A percentile compares a stretch with the other conserved stretches of the same genome.
Conservation (phyloP, 2,797 vertebrate species). For the Phrynocephalus vlangalii region DNA sequence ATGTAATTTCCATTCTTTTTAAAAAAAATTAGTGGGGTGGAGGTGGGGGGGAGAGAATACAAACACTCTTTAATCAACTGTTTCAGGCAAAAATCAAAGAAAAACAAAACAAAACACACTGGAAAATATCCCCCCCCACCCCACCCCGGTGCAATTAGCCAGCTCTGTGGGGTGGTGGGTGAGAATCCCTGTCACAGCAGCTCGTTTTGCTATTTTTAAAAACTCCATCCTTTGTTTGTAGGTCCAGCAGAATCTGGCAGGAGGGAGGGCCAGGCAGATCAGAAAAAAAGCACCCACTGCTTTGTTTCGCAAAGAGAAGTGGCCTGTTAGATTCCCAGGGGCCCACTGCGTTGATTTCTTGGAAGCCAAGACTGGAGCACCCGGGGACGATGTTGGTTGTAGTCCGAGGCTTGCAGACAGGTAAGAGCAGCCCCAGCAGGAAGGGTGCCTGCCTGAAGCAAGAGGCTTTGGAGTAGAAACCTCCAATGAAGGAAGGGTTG, state of each 20-base stretch:
- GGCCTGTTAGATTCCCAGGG: background rate
- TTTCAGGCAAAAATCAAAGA: too few species aligned
- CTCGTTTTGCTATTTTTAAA: conserved; percentile 54
- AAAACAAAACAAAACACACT: background rate
- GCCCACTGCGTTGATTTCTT: background rate
- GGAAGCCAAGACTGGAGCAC: too few species aligned
- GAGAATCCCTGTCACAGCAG: conserved; percentile 59
- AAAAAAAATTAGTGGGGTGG: conserved; percentile 17
- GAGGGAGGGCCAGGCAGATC: background rate
- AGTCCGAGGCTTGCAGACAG: too few species aligned
- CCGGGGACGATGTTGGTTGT: too few species aligned
- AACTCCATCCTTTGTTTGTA: conserved; percentile 62
- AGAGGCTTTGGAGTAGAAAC: too few species aligned
- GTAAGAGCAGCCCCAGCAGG: background rate
- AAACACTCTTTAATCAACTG: conserved; percentile 83
- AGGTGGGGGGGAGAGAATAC: conserved; percentile 44
- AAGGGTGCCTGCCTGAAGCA: too few species aligned
- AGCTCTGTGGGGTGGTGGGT: conserved; percentile 37
- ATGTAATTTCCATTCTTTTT: conserved; percentile 81
- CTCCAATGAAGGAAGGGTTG: too few species aligned
- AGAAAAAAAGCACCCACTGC: background rate
- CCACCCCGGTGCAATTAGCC: conserved; percentile 66
- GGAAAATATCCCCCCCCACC: conserved; percentile 79
- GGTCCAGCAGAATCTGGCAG: conserved; percentile 13
- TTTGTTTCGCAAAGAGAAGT: conserved; percentile 24